phyloP scores from a whole-genome alignment of 2,888 invertebrate species.

The Drosophila differens region DNA sequence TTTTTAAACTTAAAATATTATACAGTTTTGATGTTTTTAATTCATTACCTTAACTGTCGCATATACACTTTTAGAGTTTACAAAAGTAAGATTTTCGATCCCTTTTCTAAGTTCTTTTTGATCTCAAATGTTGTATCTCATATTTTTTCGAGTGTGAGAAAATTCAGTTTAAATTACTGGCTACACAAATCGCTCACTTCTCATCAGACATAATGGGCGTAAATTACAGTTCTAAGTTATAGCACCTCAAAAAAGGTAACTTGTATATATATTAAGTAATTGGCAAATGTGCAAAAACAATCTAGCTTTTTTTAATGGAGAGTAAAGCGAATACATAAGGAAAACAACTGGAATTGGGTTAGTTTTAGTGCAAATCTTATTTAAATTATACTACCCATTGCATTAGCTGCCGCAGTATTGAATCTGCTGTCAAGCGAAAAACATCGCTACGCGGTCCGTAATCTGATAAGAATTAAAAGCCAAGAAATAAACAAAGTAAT shows the following conservation, averaged over 20 bases:
- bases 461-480: slow-evolving; percentile 39
- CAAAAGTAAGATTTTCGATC: neutral
- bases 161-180: neutral
- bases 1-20: neutral
- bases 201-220: slow-evolving; percentile 3
- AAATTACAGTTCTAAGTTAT: slow-evolving; percentile 6
- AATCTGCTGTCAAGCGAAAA: slow-evolving; percentile 53
- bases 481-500: neutral
- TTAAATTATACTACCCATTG: slow-evolving; percentile 33
- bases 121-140: neutral
- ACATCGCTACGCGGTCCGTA: slow-evolving; percentile 43
- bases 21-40: neutral
- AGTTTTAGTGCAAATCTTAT: slow-evolving; percentile 31
- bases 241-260: neutral
- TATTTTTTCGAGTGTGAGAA: neutral
- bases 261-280: neutral
- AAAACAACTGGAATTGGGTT: neutral
- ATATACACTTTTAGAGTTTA: neutral
- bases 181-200: neutral
- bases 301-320: neutral
- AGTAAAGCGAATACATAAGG: neutral
- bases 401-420: slow-evolving; percentile 41
- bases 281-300: slow-evolving; percentile 7
- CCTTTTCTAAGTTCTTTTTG: neutral
- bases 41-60: neutral